phyloP scores from a whole-genome alignment of 2,113 vertebrate genomes.

The Melanocharis versteri region DNA sequence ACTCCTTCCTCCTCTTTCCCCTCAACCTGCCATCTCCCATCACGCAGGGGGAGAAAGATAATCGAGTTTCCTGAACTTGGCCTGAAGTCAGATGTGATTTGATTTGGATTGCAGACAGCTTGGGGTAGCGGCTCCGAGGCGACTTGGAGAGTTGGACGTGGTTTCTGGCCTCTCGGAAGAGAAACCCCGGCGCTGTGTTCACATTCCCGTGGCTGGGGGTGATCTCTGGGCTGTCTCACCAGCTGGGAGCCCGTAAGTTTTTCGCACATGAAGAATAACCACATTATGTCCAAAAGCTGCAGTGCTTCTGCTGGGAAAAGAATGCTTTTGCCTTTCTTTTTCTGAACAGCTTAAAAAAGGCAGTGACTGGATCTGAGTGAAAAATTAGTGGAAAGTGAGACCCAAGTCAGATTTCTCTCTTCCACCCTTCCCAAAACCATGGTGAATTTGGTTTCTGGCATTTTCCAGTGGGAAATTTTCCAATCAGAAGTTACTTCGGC shows the following conservation, averaged over 20 bases:
- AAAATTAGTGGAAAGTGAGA: background rate
- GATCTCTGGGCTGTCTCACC: background rate
- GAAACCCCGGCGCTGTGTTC: background rate
- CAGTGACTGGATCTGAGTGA: background rate
- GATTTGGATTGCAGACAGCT: background rate
- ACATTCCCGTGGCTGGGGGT: background rate
- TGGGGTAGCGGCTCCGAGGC: background rate
- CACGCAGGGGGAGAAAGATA: background rate
- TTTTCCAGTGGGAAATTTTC: background rate
- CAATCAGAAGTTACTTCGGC: background rate
- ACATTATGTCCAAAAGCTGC: background rate
- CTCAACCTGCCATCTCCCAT: conserved; percentile 25
- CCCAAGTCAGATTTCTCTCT: background rate
- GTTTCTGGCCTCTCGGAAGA: background rate
- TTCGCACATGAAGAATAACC: background rate
- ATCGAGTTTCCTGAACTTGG: conserved; percentile 26
- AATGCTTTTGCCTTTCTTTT: background rate
- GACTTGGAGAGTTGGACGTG: background rate
- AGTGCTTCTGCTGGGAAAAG: background rate
- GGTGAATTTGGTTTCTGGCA: background rate
- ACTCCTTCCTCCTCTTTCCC: background rate
- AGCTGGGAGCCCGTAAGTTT: background rate
- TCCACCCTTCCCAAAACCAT: background rate
- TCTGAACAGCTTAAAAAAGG: background rate
- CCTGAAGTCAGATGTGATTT: conserved; percentile 21